Evolutionary conservation across 2,888 invertebrate genomes (phyloP).

Genomic region (Drosophila tripunctata): DNA sequence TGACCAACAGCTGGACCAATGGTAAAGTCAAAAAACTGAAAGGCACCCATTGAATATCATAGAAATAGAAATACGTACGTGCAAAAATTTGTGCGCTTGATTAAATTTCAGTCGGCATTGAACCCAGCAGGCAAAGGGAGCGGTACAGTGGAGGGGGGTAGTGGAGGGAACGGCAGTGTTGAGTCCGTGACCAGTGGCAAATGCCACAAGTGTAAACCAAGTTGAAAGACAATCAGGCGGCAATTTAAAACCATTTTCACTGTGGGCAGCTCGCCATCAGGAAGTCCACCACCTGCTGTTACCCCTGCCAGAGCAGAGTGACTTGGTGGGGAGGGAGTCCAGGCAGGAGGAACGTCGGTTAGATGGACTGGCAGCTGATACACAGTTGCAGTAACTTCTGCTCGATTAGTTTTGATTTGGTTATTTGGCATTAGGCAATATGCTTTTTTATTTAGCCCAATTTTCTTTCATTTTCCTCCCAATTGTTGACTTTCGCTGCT

Average conservation of each 20-base stretch:
- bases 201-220: constrained; percentile 72
- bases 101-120: constrained; percentile 67
- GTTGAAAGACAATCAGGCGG: constrained; percentile 75
- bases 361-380: constrained; percentile 22
- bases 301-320: no score
- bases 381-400: constrained; percentile 72
- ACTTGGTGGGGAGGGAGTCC: no score
- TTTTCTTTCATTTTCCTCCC: constrained; percentile 26
- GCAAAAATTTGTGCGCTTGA: constrained; percentile 79
- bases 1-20: constrained; percentile 53
- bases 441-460: constrained; percentile 41
- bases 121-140: constrained; percentile 20
- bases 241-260: constrained; percentile 79
- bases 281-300: constrained; percentile 50
- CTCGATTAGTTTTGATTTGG: constrained; percentile 80
- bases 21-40: constrained; percentile 40
- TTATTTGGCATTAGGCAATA: constrained; percentile 74
- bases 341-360: neutral
- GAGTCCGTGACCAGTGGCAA: constrained; percentile 46
- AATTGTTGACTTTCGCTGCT: constrained; percentile 28
- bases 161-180: constrained; percentile 8
- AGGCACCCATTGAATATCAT: constrained; percentile 65
- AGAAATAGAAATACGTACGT: constrained; percentile 74
- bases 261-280: constrained; percentile 44
- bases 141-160: neutral